Percentiles rank a stretch among this genome's conserved stretches.
These are phyloP conservation scores for Spilogale gracilis DNA, from an alignment of 2,113 vertebrate genomes.

Conservation along the genomic window DNA sequence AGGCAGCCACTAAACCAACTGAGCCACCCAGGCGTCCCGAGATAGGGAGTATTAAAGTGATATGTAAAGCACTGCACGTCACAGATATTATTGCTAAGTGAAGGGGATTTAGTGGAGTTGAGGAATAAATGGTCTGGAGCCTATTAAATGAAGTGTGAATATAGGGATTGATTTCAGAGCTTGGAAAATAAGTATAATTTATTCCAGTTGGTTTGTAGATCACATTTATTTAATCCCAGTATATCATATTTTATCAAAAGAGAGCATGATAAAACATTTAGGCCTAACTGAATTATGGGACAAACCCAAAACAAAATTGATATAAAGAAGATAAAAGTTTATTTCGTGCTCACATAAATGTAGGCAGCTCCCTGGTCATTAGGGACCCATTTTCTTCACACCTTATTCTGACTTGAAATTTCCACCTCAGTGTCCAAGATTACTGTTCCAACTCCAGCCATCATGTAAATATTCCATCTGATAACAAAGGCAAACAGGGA, in stretches of 20 bases:
- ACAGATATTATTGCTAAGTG: conserved; percentile 28
- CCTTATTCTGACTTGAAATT: neutral
- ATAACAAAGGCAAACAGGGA: neutral
- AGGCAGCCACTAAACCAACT: neutral
- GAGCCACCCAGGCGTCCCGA: neutral
- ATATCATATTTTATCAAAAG: conserved; percentile 32
- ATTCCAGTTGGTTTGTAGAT: neutral
- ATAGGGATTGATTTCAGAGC: conserved; percentile 41
- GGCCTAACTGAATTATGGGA: neutral
- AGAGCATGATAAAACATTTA: conserved; percentile 28
- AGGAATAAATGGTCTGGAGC: neutral
- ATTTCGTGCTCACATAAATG: neutral
- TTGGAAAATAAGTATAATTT: conserved; percentile 22
- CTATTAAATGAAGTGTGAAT: conserved; percentile 48
- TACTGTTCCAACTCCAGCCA: neutral
- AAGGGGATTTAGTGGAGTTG: neutral
- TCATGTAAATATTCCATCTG: neutral
- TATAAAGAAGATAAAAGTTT: neutral
- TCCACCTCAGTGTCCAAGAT: neutral
- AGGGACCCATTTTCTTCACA: neutral
- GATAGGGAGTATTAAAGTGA: neutral
- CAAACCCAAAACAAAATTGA: neutral
- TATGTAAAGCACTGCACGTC: neutral
- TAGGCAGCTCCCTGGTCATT: neutral
- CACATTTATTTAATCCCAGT: conserved; percentile 4